These are phyloP conservation scores for Euzophera pinguis DNA, from an alignment of 2,888 invertebrate species.

Conservation along the genomic window DNA sequence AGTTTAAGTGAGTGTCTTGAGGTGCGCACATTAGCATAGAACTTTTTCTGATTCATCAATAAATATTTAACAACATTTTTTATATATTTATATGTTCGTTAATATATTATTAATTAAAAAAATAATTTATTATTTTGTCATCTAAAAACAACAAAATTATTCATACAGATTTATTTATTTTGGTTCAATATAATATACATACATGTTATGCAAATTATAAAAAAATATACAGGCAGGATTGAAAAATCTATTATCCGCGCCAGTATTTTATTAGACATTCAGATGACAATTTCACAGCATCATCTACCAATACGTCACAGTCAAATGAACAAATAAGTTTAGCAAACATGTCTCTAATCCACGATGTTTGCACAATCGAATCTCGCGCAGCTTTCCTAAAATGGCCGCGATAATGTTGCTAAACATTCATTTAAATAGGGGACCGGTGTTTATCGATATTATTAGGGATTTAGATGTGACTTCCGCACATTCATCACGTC, in stretches of 20 bases:
- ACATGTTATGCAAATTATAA: too few species aligned
- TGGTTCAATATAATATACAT: too few species aligned
- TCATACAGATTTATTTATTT: too few species aligned
- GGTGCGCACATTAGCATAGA: too few species aligned
- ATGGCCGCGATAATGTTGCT: slow-evolving; percentile 66
- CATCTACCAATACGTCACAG: slow-evolving; percentile 35
- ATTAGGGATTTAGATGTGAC: slow-evolving; percentile 66
- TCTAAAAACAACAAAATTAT: too few species aligned
- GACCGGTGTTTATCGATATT: slow-evolving; percentile 70
- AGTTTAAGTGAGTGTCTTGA: too few species aligned
- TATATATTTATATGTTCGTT: too few species aligned
- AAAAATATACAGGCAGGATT: too few species aligned
- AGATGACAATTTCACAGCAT: slow-evolving; percentile 12
- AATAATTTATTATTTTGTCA: too few species aligned
- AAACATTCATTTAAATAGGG: slow-evolving; percentile 69
- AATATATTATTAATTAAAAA: too few species aligned
- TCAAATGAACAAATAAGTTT: slow-evolving; percentile 58
- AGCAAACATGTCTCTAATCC: slow-evolving; percentile 62
- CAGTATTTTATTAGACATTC: slow-evolving; percentile 3
- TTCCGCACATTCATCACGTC: slow-evolving; percentile 67
- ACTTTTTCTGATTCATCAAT: too few species aligned
- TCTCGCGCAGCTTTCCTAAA: slow-evolving; percentile 59
- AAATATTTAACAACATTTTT: too few species aligned
- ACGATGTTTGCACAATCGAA: slow-evolving; percentile 46
- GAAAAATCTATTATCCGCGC: slow-evolving; percentile 21